Evolutionary conservation across 2,888 invertebrate genomes (phyloP).

Genomic region (Gari tellinella): DNA sequence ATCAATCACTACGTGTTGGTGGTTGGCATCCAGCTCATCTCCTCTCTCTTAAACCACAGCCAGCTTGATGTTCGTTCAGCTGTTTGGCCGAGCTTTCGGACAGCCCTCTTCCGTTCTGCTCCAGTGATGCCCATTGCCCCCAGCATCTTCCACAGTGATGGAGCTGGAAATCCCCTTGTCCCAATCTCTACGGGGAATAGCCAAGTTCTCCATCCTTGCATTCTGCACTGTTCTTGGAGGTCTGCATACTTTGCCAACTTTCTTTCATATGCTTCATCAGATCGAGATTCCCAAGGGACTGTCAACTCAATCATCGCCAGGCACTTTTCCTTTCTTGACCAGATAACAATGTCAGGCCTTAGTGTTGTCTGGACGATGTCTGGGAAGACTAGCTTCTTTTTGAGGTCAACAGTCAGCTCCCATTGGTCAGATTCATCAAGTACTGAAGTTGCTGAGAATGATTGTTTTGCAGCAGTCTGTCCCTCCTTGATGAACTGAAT

Average conservation of each 20-base stretch:
- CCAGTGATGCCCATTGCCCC: too few species aligned
- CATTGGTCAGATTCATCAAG: background rate
- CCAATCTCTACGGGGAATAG: too few species aligned
- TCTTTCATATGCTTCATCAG: background rate
- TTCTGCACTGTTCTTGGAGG: background rate
- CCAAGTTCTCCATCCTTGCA: too few species aligned
- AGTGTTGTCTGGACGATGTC: conserved; percentile 1
- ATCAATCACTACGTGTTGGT: too few species aligned
- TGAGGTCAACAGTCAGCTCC: background rate
- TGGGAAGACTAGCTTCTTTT: background rate
- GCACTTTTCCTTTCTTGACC: background rate
- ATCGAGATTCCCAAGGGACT: background rate
- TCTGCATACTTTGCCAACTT: background rate
- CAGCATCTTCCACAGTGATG: too few species aligned
- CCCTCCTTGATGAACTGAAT: conserved; percentile 3
- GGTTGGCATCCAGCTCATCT: too few species aligned
- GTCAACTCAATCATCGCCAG: background rate
- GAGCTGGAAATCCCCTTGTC: too few species aligned
- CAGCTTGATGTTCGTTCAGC: too few species aligned
- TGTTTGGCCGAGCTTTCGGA: too few species aligned
- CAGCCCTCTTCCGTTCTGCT: too few species aligned
- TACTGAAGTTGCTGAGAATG: background rate
- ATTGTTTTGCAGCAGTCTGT: background rate
- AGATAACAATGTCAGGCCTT: background rate
- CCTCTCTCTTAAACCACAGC: too few species aligned